Conservation (phyloP, 2,113 vertebrate species). For the Rhea pennata region DNA sequence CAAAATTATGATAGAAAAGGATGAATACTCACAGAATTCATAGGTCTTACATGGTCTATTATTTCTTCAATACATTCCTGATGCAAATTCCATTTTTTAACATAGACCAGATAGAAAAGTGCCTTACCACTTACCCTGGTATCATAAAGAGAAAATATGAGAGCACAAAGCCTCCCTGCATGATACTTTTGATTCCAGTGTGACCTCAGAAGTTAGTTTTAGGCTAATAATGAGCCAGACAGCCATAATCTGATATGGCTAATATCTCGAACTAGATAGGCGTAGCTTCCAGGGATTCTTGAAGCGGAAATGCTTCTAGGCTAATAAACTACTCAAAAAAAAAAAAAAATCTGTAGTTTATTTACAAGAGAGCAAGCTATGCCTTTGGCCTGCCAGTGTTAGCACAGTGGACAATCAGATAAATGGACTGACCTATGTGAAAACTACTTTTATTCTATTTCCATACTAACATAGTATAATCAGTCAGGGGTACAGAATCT, state of each 20-base stretch:
- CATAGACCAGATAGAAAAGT: background rate
- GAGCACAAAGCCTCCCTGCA: background rate
- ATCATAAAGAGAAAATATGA: background rate
- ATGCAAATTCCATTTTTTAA: background rate
- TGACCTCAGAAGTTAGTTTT: background rate
- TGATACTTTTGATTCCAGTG: background rate
- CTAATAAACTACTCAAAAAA: background rate
- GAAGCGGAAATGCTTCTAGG: background rate
- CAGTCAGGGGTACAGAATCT: background rate
- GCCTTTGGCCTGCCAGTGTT: background rate
- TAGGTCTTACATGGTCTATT: background rate
- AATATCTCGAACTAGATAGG: background rate
- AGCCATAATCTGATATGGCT: background rate
- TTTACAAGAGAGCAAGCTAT: background rate
- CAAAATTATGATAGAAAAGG: background rate
- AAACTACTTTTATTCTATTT: background rate
- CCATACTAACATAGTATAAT: background rate
- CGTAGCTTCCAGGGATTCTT: background rate
- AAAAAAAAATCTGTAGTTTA: background rate
- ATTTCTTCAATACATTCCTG: background rate
- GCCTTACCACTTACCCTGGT: background rate
- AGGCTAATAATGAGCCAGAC: background rate
- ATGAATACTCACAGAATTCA: background rate
- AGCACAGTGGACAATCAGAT: background rate
- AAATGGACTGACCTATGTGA: background rate